These are phyloP conservation scores for Hydrozoanthus tunicans DNA, from an alignment of 64 coral and sea anemone species.

Conservation along the genomic window DNA sequence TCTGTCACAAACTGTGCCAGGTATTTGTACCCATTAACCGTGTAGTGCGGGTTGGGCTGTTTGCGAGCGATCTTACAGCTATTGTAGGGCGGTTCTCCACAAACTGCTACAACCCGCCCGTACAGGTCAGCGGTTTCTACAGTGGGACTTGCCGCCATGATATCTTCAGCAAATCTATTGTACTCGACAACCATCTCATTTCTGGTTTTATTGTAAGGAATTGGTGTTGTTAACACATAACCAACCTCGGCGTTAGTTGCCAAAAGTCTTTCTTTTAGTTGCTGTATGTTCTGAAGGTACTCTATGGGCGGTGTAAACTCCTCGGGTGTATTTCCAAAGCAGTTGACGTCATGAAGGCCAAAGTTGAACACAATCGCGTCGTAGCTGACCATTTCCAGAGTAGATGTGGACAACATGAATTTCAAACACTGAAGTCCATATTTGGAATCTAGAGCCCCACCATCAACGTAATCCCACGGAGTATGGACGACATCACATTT, in stretches of 20 bases:
- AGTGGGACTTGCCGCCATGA: slow-evolving; percentile 51
- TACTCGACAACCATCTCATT: slow-evolving; percentile 63
- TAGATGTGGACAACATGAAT: slow-evolving; percentile 58
- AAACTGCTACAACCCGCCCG: slow-evolving; percentile 63
- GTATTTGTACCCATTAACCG: slow-evolving; percentile 67
- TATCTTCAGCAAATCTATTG: slow-evolving; percentile 60
- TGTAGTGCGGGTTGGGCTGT: slow-evolving; percentile 85
- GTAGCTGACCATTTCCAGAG: slow-evolving; percentile 36
- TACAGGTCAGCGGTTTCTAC: slow-evolving; percentile 72
- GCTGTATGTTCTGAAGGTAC: slow-evolving; percentile 56
- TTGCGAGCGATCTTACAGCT: slow-evolving; percentile 67
- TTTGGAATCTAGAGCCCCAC: slow-evolving; percentile 83
- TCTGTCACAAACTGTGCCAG: slow-evolving; percentile 49
- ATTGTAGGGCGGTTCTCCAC: slow-evolving; percentile 73
- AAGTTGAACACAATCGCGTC: slow-evolving; percentile 93
- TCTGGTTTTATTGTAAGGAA: slow-evolving; percentile 57
- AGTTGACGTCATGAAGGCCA: slow-evolving; percentile 80
- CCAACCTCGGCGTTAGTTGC: slow-evolving; percentile 71
- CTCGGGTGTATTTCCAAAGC: slow-evolving; percentile 21
- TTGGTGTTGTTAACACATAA: slow-evolving; percentile 78
- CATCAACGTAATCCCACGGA: slow-evolving; percentile 71
- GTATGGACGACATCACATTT: slow-evolving; percentile 77
- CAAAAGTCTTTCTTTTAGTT: slow-evolving; percentile 48
- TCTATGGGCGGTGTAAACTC: slow-evolving; percentile 34
- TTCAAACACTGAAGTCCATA: slow-evolving; percentile 76